phyloP scores from a whole-genome alignment of 1,140 invertebrate genomes.

The Thaumatotibia leucotreta region DNA sequence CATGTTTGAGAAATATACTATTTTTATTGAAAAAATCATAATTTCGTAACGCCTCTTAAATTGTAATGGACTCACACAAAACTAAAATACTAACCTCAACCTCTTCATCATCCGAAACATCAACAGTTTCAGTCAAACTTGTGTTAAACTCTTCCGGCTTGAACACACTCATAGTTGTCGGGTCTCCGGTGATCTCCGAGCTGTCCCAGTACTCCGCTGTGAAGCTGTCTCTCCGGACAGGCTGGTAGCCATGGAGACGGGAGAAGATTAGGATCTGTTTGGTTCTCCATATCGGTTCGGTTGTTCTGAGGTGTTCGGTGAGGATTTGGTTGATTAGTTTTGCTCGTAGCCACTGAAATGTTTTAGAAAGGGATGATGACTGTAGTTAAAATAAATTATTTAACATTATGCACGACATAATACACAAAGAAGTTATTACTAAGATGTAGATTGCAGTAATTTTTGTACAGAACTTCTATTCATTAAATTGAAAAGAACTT shows the following conservation, averaged over 20 bases:
- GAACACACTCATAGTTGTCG: slow-evolving; percentile 30
- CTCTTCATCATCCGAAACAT: slow-evolving; percentile 48
- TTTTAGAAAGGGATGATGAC: too few species aligned
- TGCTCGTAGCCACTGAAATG: slow-evolving; percentile 71
- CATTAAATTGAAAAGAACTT: too few species aligned
- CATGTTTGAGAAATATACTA: too few species aligned
- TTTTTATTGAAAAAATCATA: too few species aligned
- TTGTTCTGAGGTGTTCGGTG: slow-evolving; percentile 25
- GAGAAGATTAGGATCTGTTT: slow-evolving; percentile 66
- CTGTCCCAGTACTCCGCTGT: slow-evolving; percentile 35
- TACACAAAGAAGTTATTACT: too few species aligned
- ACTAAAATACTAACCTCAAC: slow-evolving; percentile 54
- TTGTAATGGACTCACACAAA: too few species aligned
- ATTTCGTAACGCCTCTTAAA: too few species aligned
- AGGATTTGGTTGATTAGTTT: slow-evolving; percentile 65
- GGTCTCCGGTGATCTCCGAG: slow-evolving; percentile 20
- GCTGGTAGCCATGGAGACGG: slow-evolving; percentile 60
- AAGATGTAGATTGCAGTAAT: too few species aligned
- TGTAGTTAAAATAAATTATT: too few species aligned
- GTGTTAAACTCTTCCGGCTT: slow-evolving; percentile 27
- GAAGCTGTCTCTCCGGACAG: slow-evolving; percentile 34
- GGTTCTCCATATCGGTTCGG: slow-evolving; percentile 53
- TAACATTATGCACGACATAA: too few species aligned
- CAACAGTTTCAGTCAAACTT: slow-evolving; percentile 3
- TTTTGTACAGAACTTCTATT: too few species aligned